Evolutionary conservation across 1,140 invertebrate genomes (phyloP), one percentile per base, ranked within the genome.

Genomic region (Drosophila arawakana): DNA sequence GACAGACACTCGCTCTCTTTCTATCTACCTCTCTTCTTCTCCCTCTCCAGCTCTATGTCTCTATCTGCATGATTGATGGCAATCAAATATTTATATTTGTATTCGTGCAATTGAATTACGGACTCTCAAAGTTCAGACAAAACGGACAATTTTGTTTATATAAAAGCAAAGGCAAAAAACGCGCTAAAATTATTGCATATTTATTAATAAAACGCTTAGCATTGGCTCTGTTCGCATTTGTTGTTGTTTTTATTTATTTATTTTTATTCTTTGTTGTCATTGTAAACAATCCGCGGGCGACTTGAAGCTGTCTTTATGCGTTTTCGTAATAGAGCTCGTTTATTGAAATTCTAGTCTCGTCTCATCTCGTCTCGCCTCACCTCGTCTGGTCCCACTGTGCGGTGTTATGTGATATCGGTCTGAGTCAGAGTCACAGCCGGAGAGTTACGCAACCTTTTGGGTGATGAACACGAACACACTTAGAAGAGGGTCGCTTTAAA

Each of bases 321-420:
- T 55, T 47, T 69, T 65, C 72, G 69, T 73, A 76, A 76, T 73
- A 68, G 70, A 76, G 73, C 74, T 67, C 70, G 74, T 76, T 76
- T 76, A 67, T 68, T 76, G 57, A 76, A 73, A 76, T 76, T 76
- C 74, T 52, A 76, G 50, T 58, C 55, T 63, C 21, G 61, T 73
- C 70, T 55, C 52, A 10, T 39, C 37, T 39, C 37, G 58, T 73
- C 70, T 57, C 50, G 49, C 49, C 46, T 62, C 30, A 3, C 25
- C 25, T 5, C 25, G 25, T 30, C 25, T 30, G 2, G 61, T 66
- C 69, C 34, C 50, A 30, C 41, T 43, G 9, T 76, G 34, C 39
- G 61, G 49, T 49, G 57, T 73, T 73, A 73, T 73, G 44, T 63
- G 65, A 77, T 77, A 69, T 54, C 63, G 60, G 37, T 39, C 44